Evolutionary conservation across 92 coral and sea anemone genomes (phyloP).

Genomic region (Porites cylindrica): DNA sequence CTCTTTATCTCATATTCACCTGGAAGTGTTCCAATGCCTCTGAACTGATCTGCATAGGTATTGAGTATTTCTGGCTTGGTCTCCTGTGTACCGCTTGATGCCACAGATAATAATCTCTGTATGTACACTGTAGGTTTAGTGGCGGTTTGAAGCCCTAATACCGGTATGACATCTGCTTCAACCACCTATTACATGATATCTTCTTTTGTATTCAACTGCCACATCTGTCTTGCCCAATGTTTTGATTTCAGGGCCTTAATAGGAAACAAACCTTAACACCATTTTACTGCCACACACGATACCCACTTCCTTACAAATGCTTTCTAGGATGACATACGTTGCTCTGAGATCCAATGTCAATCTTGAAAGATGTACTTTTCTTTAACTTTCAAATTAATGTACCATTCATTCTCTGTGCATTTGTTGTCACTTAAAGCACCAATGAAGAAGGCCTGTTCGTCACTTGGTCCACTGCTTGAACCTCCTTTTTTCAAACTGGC

Average conservation of each 20-base stretch:
- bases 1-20: no score
- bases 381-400: neutral
- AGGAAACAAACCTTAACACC: constrained; percentile 21
- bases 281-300: constrained; percentile 14
- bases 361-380: no score
- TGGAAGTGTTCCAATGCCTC: no score
- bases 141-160: no score
- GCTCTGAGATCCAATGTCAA: constrained; percentile 22
- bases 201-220: no score
- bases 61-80: no score
- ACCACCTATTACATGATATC: no score
- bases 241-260: constrained; percentile 49
- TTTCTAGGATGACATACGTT: constrained; percentile 29
- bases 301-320: constrained; percentile 35
- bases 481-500: neutral
- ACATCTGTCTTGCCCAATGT: constrained; percentile 30
- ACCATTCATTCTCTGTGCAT: neutral
- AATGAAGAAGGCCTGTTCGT: neutral
- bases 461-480: neutral
- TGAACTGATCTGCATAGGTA: no score
- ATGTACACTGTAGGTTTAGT: no score
- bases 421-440: neutral
- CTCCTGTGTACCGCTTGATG: no score
- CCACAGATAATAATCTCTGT: no score
- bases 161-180: no score